Conservation (phyloP, 2,888 invertebrate species). For the Chymomyza amoena region DNA sequence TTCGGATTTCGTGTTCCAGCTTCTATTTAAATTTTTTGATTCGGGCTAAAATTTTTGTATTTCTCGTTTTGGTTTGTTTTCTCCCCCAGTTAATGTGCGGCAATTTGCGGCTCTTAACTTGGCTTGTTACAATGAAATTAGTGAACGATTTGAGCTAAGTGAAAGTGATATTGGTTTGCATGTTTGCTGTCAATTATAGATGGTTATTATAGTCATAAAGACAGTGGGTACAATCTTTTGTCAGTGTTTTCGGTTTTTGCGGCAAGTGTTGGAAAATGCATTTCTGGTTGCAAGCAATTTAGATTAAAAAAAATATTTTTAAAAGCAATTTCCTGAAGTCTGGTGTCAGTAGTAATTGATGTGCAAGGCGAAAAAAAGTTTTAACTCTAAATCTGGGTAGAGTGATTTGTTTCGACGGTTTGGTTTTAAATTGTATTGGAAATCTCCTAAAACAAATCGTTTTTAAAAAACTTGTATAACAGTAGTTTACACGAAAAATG, state of each 20-base stretch:
- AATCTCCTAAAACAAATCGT: too few species aligned
- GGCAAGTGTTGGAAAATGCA: not conserved
- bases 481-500: too few species aligned
- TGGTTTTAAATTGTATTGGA: too few species aligned
- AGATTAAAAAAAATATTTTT: not conserved
- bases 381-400: not conserved
- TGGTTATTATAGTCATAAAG: slow-evolving; percentile 6
- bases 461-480: too few species aligned
- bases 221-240: not conserved
- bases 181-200: slow-evolving; percentile 27
- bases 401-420: too few species aligned
- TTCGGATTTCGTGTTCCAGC: slow-evolving; percentile 26
- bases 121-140: not conserved
- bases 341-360: not conserved
- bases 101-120: not conserved
- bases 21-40: slow-evolving; percentile 9
- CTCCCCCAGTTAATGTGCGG: not conserved
- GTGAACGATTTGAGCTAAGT: slow-evolving; percentile 12
- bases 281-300: not conserved
- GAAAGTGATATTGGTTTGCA: slow-evolving; percentile 35
- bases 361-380: not conserved
- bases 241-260: not conserved
- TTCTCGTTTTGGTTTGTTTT: slow-evolving; percentile 7
- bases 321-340: not conserved
- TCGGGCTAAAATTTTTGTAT: not conserved